These are phyloP conservation scores for Drosophila colorata DNA, from an alignment of 2,888 invertebrate species.

Conservation along the genomic window DNA sequence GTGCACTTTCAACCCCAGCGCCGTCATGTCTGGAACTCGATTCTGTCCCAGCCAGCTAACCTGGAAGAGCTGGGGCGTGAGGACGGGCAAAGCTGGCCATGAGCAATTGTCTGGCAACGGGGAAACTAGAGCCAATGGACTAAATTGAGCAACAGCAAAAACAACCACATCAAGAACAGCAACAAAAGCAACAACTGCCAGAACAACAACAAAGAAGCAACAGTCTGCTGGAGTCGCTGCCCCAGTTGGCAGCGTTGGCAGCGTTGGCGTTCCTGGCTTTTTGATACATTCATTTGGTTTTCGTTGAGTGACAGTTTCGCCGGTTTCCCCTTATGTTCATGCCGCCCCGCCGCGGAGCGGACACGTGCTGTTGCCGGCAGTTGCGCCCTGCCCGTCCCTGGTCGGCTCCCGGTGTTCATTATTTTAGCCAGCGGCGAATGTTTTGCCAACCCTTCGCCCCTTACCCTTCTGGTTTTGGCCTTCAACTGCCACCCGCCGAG, in stretches of 20 bases:
- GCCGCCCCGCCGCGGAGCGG: conserved; percentile 19
- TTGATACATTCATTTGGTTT: conserved; percentile 62
- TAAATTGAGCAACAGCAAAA: conserved; percentile 64
- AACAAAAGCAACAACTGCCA: conserved; percentile 7
- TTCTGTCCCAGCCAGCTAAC: conserved; percentile 2
- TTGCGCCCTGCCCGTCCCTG: too few relatives aligned
- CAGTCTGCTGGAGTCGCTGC: conserved; percentile 52
- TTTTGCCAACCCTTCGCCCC: conserved; percentile 53
- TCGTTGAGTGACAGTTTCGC: conserved; percentile 62
- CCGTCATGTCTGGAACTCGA: conserved; percentile 48
- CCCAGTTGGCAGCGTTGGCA: conserved; percentile 46
- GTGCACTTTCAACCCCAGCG: conserved; percentile 80
- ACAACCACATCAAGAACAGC: conserved; percentile 14
- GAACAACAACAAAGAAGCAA: conserved; percentile 50
- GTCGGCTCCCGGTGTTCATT: conserved; percentile 56
- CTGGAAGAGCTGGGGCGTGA: not conserved
- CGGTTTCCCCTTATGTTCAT: not conserved
- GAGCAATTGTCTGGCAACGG: conserved; percentile 62
- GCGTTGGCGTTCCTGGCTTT: conserved; percentile 33
- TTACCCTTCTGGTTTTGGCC: not conserved
- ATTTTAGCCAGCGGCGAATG: conserved; percentile 60
- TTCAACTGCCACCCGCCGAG: conserved; percentile 8
- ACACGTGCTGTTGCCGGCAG: conserved; percentile 56
- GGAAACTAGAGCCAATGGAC: conserved; percentile 64
- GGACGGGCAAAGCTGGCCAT: conserved; percentile 22